A percentile compares a stretch with the other conserved stretches of the same genome.
Conservation (phyloP, 2,888 invertebrate genomes). For the Acrocera orbiculus region DNA sequence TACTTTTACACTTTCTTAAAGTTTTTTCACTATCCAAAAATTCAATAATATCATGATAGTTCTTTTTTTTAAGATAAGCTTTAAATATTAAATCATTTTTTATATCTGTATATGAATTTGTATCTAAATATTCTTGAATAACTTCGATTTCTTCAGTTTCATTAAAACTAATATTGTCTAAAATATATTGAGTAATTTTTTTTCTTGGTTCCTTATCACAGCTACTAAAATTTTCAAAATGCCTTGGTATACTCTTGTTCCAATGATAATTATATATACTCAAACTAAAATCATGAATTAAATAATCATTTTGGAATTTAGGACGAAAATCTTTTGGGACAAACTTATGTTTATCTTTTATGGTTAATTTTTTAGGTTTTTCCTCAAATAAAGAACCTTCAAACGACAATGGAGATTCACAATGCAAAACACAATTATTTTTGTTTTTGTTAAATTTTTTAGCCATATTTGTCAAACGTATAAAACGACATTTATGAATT, state of each 20-base stretch:
- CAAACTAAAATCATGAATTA: constrained; percentile 23
- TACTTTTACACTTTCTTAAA: too few species aligned
- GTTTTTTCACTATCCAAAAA: too few species aligned
- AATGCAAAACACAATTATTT: too few species aligned
- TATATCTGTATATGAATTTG: constrained; percentile 29
- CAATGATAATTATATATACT: too few species aligned
- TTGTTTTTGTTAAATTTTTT: constrained; percentile 24
- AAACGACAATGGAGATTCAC: constrained; percentile 27
- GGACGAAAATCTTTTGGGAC: constrained; percentile 22
- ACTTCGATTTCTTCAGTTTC: constrained; percentile 27
- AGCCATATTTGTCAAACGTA: constrained; percentile 25
- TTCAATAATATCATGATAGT: constrained; percentile 26
- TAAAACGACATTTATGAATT: constrained; percentile 17
- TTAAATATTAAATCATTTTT: constrained; percentile 28
- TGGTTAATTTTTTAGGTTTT: constrained; percentile 5
- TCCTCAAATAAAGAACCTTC: constrained; percentile 26
- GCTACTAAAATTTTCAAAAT: constrained; percentile 16
- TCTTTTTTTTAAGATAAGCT: constrained; percentile 26
- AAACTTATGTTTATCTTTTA: constrained; percentile 9
- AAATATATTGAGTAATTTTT: constrained; percentile 22
- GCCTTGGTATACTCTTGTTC: too few species aligned
- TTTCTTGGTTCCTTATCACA: constrained; percentile 19
- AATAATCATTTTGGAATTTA: constrained; percentile 15
- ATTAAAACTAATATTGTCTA: constrained; percentile 25
- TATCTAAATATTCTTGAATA: constrained; percentile 28